Base-by-base conservation (phyloP, 1,140 invertebrate species). In the Eupristina koningsbergeri region DNA sequence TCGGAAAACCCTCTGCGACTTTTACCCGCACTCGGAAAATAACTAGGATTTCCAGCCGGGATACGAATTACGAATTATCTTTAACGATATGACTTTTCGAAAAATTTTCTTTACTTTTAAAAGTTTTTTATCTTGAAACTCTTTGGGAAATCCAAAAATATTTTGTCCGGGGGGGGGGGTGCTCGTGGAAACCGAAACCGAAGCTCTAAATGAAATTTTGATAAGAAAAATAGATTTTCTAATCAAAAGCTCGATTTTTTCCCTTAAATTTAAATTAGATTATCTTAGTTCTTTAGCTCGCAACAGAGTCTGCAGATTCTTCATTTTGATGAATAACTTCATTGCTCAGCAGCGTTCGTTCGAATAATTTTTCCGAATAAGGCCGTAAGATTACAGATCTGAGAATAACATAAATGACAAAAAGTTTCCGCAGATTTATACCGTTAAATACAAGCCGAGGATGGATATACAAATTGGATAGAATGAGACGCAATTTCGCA, bases 401-500 rank as follows among this genome's bases (percentile, higher is more conserved):
- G n/a, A 71, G 67, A 41, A 26, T 26, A 58, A 58, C 26, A 26
- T 26, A 26, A 58, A 13, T 9, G 13, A 29, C 26, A 9, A 45
- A 45, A 45, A 50, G 74, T n/a, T 26, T 58, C 0, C 41, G 19
- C 39, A 45, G 36, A 75, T 34, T 9, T 7, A 8, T 1, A 15
- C 41, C 47, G 47, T 50, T 50, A 50, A 50, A 17, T 50, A 50
- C 47, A 13, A 17, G 73, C n/a, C 53, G 22, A 63, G 31, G 31
- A 53, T 80, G 41, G 45, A 74, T 53, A 73, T 53, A 61, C 36
- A 81, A 81, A 81, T 81, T 74, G 47, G 22, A 81, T 81, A 53
- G 67, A 71, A 31, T 58, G 45, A 36, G 47, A 11, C 9, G 67
- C 50, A 34, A 34, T 74, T 36, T 71, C 19, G 34, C 53, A 36